Evolutionary conservation across 2,888 invertebrate genomes (phyloP).

Genomic region (Ypsolopha scabrella): DNA sequence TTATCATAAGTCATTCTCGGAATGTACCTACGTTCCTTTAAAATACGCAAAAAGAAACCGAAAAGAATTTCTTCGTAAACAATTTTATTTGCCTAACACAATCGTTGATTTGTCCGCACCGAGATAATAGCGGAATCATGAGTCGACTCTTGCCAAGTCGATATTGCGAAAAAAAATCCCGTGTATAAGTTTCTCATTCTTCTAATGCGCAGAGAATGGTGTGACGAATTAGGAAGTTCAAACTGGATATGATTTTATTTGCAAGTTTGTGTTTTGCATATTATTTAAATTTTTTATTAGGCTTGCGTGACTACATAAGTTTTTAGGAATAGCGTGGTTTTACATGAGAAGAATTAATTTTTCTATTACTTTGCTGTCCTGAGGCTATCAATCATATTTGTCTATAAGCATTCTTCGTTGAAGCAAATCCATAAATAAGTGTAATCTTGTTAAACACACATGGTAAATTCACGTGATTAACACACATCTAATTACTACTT

Average conservation of each 20-base stretch:
- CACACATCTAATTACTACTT: too few relatives aligned
- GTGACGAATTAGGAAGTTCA: slow-evolving; percentile 2
- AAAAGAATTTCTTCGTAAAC: neutral
- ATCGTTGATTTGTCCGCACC: slow-evolving; percentile 47
- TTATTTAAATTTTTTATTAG: neutral
- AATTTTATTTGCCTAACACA: slow-evolving; percentile 4
- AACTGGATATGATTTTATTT: neutral
- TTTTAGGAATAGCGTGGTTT: neutral
- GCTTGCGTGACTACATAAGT: neutral
- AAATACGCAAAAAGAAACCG: slow-evolving; percentile 2
- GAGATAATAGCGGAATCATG: slow-evolving; percentile 59
- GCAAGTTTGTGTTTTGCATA: neutral
- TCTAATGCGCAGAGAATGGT: slow-evolving; percentile 6
- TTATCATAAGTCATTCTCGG: too few relatives aligned
- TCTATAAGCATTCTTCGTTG: too few relatives aligned
- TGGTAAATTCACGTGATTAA: too few relatives aligned
- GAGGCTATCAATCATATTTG: too few relatives aligned
- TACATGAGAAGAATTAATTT: neutral
- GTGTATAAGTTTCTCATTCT: neutral
- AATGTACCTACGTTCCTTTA: too few relatives aligned
- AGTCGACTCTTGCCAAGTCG: slow-evolving; percentile 22
- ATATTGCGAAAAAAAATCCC: slow-evolving; percentile 2
- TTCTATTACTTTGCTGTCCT: neutral
- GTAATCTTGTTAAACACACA: too few relatives aligned
- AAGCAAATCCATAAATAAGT: too few relatives aligned